Conservation (phyloP, 2,888 invertebrate species). For the Leptinotarsa rubiginosa region DNA sequence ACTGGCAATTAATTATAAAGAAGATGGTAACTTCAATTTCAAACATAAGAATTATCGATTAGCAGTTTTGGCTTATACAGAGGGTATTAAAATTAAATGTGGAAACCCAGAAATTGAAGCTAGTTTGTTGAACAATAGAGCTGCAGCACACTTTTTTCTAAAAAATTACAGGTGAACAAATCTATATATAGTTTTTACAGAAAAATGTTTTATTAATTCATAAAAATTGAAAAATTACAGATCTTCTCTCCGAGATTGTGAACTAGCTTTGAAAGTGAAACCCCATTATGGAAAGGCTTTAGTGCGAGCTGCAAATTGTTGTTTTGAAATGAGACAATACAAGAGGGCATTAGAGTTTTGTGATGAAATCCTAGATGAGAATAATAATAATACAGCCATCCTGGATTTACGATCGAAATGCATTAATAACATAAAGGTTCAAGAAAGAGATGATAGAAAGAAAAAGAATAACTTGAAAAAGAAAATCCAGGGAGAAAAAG, state of each 20-base stretch:
- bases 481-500: conserved; percentile 64
- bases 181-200: neutral
- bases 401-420: conserved; percentile 70
- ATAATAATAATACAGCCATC: conserved; percentile 71
- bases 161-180: conserved; percentile 76
- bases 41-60: conserved; percentile 93
- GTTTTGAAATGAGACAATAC: conserved; percentile 74
- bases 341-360: conserved; percentile 81
- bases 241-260: conserved; percentile 84
- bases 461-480: conserved; percentile 66
- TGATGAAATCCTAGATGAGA: conserved; percentile 73
- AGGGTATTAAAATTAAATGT: conserved; percentile 86
- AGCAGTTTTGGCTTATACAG: conserved; percentile 85
- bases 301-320: conserved; percentile 80
- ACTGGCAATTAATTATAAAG: conserved; percentile 88
- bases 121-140: conserved; percentile 89
- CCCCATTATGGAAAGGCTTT: conserved; percentile 83
- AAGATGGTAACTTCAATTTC: conserved; percentile 96
- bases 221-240: conserved; percentile 57
- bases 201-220: conserved; percentile 11
- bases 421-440: conserved; percentile 68
- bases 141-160: conserved; percentile 88
- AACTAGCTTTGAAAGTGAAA: conserved; percentile 80
- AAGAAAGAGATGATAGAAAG: conserved; percentile 70
- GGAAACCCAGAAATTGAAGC: conserved; percentile 77